Evolutionary conservation across 2,888 invertebrate genomes (phyloP), one percentile per base, ranked within the genome.

Genomic region (Baronia brevicornis): DNA sequence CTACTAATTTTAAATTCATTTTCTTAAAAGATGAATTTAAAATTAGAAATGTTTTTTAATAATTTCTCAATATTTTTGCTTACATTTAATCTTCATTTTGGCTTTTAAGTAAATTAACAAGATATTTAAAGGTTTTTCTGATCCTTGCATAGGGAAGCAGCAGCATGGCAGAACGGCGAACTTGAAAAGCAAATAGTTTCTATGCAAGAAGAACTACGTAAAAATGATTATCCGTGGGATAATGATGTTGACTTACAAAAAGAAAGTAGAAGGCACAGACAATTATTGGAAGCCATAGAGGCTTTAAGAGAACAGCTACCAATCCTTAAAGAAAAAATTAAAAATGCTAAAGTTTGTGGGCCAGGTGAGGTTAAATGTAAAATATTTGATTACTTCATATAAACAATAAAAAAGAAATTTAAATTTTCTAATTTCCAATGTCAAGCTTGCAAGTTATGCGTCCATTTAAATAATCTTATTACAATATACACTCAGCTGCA

Each of bases 101-200:
- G n/a, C n/a, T n/a, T n/a, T n/a, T n/a, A n/a, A n/a, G n/a, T n/a
- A n/a, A n/a, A n/a, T n/a, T n/a, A n/a, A n/a, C n/a, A n/a, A n/a
- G n/a, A n/a, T n/a, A n/a, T n/a, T n/a, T n/a, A n/a, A n/a, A n/a
- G n/a, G n/a, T n/a, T n/a, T n/a, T n/a, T n/a, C n/a, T n/a, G n/a
- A n/a, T 22, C 3, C 9, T 25, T 12, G 5, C 22, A 9, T 35
- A 84, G 85, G 59, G 84, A 85, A 28, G 55, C 80, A 20, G 80
- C 82, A 31, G 65, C 73, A 28, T 82, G 79, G 79, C 82, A 84
- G 39, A 85, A 85, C 41, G 68, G 69, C 1, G 84, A 84, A 41
- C 36, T 84, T 11, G 84, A 85, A 45, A 84, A 80, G 47, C 75
- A 79, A 47, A 79, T 85, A 26, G 60, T 71, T 20, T 55, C 57